Percentiles rank a stretch among this genome's conserved stretches.
phyloP scores from a whole-genome alignment of 2,797 vertebrate genomes.

The Zalophus californianus region DNA sequence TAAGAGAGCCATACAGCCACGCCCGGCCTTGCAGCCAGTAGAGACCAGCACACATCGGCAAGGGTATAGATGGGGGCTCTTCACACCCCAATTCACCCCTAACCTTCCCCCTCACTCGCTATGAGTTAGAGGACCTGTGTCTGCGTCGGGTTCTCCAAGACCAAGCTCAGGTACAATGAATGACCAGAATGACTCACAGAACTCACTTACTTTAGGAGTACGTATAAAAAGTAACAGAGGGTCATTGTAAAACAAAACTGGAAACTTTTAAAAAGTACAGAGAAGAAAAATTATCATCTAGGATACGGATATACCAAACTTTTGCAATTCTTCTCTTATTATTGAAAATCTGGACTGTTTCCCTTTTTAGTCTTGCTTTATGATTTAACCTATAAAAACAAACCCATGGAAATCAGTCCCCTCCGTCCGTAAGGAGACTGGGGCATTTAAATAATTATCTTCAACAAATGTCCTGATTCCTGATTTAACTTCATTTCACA shows the following conservation, averaged over 20 bases:
- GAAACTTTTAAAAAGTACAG: neutral
- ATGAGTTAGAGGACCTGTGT: neutral
- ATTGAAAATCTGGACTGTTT: neutral
- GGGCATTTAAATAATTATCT: slow-evolving; percentile 53
- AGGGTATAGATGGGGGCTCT: neutral
- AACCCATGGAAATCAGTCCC: neutral
- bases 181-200: neutral
- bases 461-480: slow-evolving; percentile 41
- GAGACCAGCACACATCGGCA: neutral
- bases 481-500: slow-evolving; percentile 57
- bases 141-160: neutral
- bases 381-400: slow-evolving; percentile 8
- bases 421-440: neutral
- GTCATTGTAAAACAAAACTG: neutral
- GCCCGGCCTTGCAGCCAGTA: neutral
- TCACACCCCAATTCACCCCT: neutral
- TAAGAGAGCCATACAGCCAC: neutral
- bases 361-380: slow-evolving; percentile 11
- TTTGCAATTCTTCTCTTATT: neutral
- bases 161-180: neutral
- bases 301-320: neutral
- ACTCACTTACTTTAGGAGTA: neutral
- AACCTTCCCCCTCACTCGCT: neutral
- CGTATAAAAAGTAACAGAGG: neutral
- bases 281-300: slow-evolving; percentile 25